These are phyloP conservation scores for Diadromus collaris DNA, from an alignment of 2,888 invertebrate species.

Conservation along the genomic window DNA sequence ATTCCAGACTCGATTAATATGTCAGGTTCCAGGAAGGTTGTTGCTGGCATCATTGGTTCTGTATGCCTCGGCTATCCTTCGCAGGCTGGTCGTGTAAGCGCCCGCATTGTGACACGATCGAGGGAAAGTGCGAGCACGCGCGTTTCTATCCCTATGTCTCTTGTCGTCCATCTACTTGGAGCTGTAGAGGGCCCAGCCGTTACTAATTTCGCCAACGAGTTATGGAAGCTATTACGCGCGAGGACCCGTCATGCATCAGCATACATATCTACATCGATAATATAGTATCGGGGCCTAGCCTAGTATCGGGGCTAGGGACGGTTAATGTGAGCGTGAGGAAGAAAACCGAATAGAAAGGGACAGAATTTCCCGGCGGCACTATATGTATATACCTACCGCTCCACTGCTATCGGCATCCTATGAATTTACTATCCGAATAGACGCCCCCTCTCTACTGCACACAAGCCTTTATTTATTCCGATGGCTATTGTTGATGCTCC, in stretches of 20 bases:
- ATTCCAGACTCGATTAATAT: constrained; percentile 74
- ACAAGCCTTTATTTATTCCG: constrained; percentile 50
- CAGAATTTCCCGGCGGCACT: constrained; percentile 29
- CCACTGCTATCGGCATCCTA: constrained; percentile 56
- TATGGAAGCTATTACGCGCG: constrained; percentile 52
- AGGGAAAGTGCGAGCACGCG: constrained; percentile 22
- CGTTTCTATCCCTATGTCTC: constrained; percentile 25
- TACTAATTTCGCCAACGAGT: constrained; percentile 73
- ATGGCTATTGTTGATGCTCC: constrained; percentile 6
- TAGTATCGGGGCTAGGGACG: constrained; percentile 9
- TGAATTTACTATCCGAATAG: constrained; percentile 60
- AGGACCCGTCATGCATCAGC: constrained; percentile 31
- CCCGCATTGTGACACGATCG: constrained; percentile 56
- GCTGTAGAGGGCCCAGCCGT: constrained; percentile 70
- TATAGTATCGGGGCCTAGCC: constrained; percentile 7
- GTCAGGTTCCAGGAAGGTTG: constrained; percentile 57
- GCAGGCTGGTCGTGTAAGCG: constrained; percentile 21
- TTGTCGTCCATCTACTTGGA: constrained; percentile 30
- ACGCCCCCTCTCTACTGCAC: constrained; percentile 34
- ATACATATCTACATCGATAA: constrained; percentile 1
- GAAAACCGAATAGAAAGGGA: constrained; percentile 11
- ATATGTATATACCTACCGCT: too few species aligned
- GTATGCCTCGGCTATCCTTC: constrained; percentile 19
- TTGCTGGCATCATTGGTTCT: constrained; percentile 25
- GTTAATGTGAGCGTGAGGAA: background rate